Evolutionary conservation across 2,113 vertebrate genomes (phyloP), one percentile per base, ranked within the genome.

Genomic region (Cyprinodon variegatus): DNA sequence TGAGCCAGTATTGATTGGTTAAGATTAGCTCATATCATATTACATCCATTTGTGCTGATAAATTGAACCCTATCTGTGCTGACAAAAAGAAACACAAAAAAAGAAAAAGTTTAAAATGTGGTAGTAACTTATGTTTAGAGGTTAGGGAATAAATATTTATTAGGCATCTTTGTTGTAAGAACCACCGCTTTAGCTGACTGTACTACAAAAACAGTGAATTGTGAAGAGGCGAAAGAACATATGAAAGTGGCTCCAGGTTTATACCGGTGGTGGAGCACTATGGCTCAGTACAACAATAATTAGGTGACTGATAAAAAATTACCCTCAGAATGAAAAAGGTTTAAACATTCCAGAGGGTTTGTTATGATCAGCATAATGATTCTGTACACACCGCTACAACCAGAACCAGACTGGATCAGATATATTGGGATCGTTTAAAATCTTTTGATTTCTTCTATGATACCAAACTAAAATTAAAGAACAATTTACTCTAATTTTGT

Each of bases 361-460:
- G 77, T 75, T 86, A 72, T 65, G 64, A 63, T 66, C 20, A n/a
- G 65, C 62, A 29, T 17, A 4, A 64, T 83, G 77, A 68, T 77
- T 81, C 50, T 66, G 78, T 74, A 74, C 69, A 72, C 69, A 37
- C 20, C 9, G 20, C 72, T 65, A 37, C 20, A 22, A 72, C 76
- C 81, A 72, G 83, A 84, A 70, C 62, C 72, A 73, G 65, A 78
- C 71, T 82, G 74, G 67, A 78, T 9, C 67, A 87, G 78, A 81
- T 78, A 60, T 80, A 72, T 75, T 15, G 40, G 17, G 69, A 70
- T 78, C 6, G 81, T 82, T 76, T 29, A 76, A 64, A 85, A 82
- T 74, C 70, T 76, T 76, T 22, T 77, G 78, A 82, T 70, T 41
- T 39, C 10, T 15, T 17, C 22, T 63, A 61, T 50, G 66, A 72